Percentiles rank a stretch among this genome's conserved stretches.
These are phyloP conservation scores for Betta splendens DNA, from an alignment of 2,797 vertebrate genomes.

Conservation along the genomic window DNA sequence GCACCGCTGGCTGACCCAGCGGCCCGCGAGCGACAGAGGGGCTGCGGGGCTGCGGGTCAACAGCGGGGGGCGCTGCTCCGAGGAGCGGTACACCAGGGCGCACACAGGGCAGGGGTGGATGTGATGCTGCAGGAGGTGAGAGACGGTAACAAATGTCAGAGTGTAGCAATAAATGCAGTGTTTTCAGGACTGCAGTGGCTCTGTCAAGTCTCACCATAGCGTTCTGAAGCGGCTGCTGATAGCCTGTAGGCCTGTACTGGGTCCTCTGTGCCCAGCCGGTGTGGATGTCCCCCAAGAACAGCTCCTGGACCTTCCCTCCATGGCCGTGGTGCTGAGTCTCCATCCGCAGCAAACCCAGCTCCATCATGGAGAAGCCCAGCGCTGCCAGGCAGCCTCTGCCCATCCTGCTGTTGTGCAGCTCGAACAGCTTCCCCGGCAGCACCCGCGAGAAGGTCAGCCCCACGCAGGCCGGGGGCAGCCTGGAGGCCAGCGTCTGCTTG, in stretches of 20 bases:
- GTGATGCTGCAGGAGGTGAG: constrained; percentile 82
- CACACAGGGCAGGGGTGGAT: constrained; percentile 88
- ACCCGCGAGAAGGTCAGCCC: constrained; percentile 62
- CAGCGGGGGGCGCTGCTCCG: constrained; percentile 84
- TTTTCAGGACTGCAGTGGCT: too few species aligned
- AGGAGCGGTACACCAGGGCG: constrained; percentile 81
- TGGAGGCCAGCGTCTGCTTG: constrained; percentile 73
- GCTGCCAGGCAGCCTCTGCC: constrained; percentile 80
- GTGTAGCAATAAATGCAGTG: too few species aligned
- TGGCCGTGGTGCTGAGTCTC: constrained; percentile 80
- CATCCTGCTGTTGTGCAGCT: constrained; percentile 83
- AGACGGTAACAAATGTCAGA: not conserved
- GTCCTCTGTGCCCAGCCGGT: constrained; percentile 85
- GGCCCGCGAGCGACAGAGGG: constrained; percentile 78
- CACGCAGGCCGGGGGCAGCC: constrained; percentile 76
- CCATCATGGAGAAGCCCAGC: constrained; percentile 89
- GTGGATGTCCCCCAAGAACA: constrained; percentile 90
- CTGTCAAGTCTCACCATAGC: constrained; percentile 83
- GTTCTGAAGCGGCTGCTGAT: constrained; percentile 89
- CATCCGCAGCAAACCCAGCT: constrained; percentile 86
- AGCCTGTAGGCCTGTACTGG: constrained; percentile 88
- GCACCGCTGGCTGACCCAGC: constrained; percentile 87
- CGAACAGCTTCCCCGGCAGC: constrained; percentile 78
- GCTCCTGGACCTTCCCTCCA: constrained; percentile 82
- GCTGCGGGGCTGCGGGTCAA: constrained; percentile 65